phyloP scores from a whole-genome alignment of 1,140 invertebrate genomes.

The Chrysomallon squamiferum region DNA sequence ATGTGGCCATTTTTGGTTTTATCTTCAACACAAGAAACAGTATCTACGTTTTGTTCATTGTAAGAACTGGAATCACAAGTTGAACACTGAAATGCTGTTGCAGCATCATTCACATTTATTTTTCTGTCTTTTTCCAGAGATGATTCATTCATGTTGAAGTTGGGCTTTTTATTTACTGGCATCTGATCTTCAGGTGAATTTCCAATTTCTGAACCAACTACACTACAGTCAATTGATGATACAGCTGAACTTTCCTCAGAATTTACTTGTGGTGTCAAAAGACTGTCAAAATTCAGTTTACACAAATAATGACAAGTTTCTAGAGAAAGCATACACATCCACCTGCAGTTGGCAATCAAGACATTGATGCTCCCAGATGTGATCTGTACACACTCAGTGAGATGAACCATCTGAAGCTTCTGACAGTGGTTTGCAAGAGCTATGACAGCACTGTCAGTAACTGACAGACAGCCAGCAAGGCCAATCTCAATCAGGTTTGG shows the following conservation, averaged over 20 bases:
- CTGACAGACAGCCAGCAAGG: conserved; percentile 11
- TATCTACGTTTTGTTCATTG: too few relatives aligned
- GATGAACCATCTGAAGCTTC: conserved; percentile 11
- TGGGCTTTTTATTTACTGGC: not conserved
- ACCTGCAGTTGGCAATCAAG: conserved; percentile 17
- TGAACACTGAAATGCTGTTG: too few relatives aligned
- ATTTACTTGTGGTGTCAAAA: too few relatives aligned
- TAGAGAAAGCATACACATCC: conserved; percentile 13
- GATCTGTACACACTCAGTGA: conserved; percentile 18
- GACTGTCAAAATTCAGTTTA: conserved; percentile 5
- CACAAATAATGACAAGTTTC: conserved; percentile 21
- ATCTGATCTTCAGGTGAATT: not conserved
- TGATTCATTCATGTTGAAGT: not conserved
- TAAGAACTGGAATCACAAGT: too few relatives aligned
- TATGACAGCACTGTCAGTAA: conserved; percentile 20
- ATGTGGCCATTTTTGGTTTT: not conserved
- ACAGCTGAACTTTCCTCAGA: too few relatives aligned
- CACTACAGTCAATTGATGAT: too few relatives aligned
- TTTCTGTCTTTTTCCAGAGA: too few relatives aligned
- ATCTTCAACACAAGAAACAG: too few relatives aligned
- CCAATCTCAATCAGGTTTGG: conserved; percentile 9
- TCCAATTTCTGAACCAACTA: not conserved
- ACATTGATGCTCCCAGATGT: conserved; percentile 19
- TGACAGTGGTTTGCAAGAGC: conserved; percentile 16
- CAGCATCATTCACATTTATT: too few relatives aligned